phyloP scores from a whole-genome alignment of 30 jellyfish, hydroid and myxozoan species.

The Rhopilema esculentum region DNA sequence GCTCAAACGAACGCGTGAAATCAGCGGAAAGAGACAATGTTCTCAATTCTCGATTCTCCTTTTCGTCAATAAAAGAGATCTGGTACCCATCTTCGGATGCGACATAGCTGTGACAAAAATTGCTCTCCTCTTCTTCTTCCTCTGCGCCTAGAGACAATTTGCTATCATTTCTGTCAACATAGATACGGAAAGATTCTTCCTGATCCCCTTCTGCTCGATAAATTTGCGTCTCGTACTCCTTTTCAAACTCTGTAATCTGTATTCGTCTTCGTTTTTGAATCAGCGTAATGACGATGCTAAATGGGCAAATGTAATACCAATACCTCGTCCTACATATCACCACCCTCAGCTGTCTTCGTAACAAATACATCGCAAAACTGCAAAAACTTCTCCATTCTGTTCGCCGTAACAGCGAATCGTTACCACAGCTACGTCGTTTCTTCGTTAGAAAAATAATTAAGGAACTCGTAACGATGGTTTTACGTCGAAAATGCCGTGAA shows the following conservation, averaged over 20 bases:
- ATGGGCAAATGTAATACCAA: conserved; percentile 66
- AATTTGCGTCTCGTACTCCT: conserved; percentile 5
- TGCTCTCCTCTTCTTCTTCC: not conserved
- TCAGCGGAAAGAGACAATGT: conserved; percentile 51
- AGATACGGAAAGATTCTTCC: conserved; percentile 54
- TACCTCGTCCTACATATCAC: not conserved
- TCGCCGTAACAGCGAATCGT: not conserved
- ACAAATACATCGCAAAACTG: not conserved
- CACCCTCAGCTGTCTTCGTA: conserved; percentile 12
- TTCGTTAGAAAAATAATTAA: conserved; percentile 10
- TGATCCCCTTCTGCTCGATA: not conserved
- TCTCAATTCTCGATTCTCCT: conserved; percentile 2
- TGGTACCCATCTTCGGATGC: conserved; percentile 54
- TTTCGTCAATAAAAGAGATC: conserved; percentile 63
- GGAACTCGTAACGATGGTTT: conserved; percentile 24
- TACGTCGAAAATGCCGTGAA: conserved; percentile 17
- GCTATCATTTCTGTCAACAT: conserved; percentile 38
- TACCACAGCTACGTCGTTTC: not conserved
- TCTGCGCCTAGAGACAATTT: conserved; percentile 14
- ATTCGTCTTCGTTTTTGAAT: not conserved
- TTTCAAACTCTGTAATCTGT: conserved; percentile 34
- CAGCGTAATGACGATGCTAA: not conserved
- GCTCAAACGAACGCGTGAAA: conserved; percentile 49
- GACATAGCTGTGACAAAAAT: conserved; percentile 7
- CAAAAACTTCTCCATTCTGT: conserved; percentile 32